phyloP scores from a whole-genome alignment of 1,140 invertebrate genomes.

The Cylas formicarius region DNA sequence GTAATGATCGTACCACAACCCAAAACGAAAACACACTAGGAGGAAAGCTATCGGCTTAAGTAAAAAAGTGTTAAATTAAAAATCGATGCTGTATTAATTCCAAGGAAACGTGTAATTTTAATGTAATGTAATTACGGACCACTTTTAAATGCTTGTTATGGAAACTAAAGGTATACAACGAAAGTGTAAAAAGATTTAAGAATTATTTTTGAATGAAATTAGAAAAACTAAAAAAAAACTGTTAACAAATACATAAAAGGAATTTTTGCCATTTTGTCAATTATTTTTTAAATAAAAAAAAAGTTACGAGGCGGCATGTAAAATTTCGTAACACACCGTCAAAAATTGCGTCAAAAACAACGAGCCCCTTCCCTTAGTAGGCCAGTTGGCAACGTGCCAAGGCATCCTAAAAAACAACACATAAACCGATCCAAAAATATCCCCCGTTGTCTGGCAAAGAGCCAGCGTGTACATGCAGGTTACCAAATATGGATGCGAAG shows the following conservation, averaged over 20 bases:
- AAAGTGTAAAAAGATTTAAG: too few relatives aligned
- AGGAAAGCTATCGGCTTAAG: neutral
- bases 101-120: neutral
- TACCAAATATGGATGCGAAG: conserved; percentile 33
- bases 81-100: neutral
- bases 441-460: conserved; percentile 16
- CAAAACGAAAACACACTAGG: neutral
- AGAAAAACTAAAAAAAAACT: too few relatives aligned
- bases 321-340: too few relatives aligned
- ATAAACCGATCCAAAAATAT: conserved; percentile 26
- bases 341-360: too few relatives aligned
- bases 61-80: conserved; percentile 1
- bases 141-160: neutral
- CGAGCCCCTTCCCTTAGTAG: conserved; percentile 31
- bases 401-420: conserved; percentile 26
- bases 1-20: neutral
- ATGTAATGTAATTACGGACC: neutral
- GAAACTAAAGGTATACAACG: neutral
- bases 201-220: too few relatives aligned
- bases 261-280: too few relatives aligned
- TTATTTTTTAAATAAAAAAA: too few relatives aligned
- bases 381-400: conserved; percentile 29
- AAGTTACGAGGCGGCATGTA: too few relatives aligned
- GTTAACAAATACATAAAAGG: too few relatives aligned
- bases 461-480: conserved; percentile 21